Base-by-base conservation (phyloP, 2,113 vertebrate species). In the Nothocercus nigrocapillus region DNA sequence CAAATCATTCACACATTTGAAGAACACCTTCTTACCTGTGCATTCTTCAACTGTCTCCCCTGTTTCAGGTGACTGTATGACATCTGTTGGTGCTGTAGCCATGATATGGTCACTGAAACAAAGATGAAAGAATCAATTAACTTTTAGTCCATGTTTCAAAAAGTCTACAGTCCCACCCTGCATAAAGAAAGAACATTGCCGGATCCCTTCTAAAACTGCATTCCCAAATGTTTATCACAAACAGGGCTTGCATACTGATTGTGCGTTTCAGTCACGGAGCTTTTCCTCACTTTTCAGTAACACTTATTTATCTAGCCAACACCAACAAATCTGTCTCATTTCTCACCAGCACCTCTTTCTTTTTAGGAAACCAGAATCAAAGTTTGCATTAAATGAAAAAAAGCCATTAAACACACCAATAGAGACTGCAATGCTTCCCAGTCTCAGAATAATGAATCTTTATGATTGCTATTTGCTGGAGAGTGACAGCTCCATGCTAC, bases 61-160 rank as follows among this genome's bases (percentile, higher is more conserved):
- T 56, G 94, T 70, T 83, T 98, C 98, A 94, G 97, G 90, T 88
- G 94, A 96, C 79, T 90, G 87, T 70, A 82, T 95, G 94, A 95
- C 85, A 16, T 98, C 98, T 81, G 96, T 93, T 83, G 95, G 72
- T 91, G 96, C 98, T 1, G 98, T 98, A 56, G 98, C 98, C 98
- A 99, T 99, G 87, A 94, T 97, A 90, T 75, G 92, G 91, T 98
- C 98, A 97, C 98, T 99, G 97, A 97, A 98, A 97, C 12, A 96
- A 92, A 96, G 78, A 89, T 7, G 22, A 94, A 85, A 93, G 83
- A 40, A 76, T 49, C 38, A 40, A 51, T 91, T 90, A 81, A 45
- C 70, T 77, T 76, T 85, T 64, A 38, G 27, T 66, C 22, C 36
- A 56, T n/a, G 11, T 49, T 30, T 32, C 13, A 36, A 72, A 63